These are phyloP conservation scores for Troilus luridus DNA, from an alignment of 2,888 invertebrate genomes.

Conservation along the genomic window DNA sequence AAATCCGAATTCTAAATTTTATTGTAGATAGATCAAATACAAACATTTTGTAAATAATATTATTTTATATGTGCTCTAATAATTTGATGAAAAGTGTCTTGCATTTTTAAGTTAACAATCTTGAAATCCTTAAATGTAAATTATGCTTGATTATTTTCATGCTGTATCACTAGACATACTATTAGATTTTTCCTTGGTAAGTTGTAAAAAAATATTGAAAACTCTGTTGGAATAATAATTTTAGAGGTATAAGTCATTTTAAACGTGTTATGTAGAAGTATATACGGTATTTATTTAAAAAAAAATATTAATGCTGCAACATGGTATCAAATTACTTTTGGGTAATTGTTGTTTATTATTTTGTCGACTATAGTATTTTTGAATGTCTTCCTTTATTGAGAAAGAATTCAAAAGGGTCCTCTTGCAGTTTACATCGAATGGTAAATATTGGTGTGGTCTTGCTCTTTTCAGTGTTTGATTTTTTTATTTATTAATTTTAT, in stretches of 20 bases:
- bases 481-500: not conserved
- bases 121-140: too few relatives aligned
- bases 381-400: not conserved
- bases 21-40: too few relatives aligned
- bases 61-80: too few relatives aligned
- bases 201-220: too few relatives aligned
- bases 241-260: not conserved
- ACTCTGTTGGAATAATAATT: not conserved
- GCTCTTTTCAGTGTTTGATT: not conserved
- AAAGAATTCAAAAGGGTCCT: not conserved
- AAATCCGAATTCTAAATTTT: too few relatives aligned
- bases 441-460: slow-evolving; percentile 26
- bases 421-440: slow-evolving; percentile 1
- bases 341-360: not conserved
- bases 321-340: not conserved
- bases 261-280: too few relatives aligned
- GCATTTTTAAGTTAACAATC: too few relatives aligned
- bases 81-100: too few relatives aligned
- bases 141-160: too few relatives aligned
- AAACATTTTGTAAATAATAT: too few relatives aligned
- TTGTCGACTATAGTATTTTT: not conserved
- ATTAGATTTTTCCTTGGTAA: too few relatives aligned
- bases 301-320: not conserved
- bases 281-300: not conserved
- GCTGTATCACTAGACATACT: too few relatives aligned